Evolutionary conservation across 2,113 vertebrate genomes (phyloP).

Genomic region (Fregata magnificens): DNA sequence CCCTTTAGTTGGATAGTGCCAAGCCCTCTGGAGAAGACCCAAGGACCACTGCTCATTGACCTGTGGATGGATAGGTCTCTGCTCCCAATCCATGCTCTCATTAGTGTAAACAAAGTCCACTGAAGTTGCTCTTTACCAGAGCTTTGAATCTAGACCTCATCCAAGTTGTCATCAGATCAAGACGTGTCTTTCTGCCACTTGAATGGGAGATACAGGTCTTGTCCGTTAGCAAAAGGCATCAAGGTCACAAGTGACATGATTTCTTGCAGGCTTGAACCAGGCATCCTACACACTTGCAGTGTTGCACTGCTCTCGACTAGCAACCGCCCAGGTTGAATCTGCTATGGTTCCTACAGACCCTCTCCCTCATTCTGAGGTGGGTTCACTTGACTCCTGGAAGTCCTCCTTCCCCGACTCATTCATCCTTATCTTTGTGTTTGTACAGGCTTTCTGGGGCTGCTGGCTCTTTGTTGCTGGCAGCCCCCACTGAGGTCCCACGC

Average conservation of each 20-base stretch:
- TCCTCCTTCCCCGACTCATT: fast-evolving
- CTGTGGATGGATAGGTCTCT: background rate
- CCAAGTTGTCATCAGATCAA: background rate
- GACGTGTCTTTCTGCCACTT: background rate
- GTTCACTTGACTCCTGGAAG: background rate
- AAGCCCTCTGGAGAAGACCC: background rate
- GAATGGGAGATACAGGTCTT: background rate
- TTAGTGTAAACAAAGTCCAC: background rate
- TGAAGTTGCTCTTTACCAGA: background rate
- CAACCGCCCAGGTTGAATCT: fast-evolving
- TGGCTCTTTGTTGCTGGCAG: background rate
- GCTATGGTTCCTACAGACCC: background rate
- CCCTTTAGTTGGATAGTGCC: background rate
- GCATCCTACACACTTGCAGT: background rate
- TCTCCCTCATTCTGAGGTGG: fast-evolving
- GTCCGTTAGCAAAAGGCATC: background rate
- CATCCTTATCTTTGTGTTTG: background rate
- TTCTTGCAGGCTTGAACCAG: background rate
- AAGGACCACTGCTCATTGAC: background rate
- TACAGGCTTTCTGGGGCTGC: background rate
- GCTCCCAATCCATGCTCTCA: fast-evolving
- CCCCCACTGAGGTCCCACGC: background rate
- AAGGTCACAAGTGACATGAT: fast-evolving
- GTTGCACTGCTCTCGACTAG: fast-evolving
- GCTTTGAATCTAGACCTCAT: background rate